A percentile compares a stretch with the other conserved stretches of the same genome.
phyloP scores from a whole-genome alignment of 2,797 vertebrate species.

The Novumbra hubbsi region DNA sequence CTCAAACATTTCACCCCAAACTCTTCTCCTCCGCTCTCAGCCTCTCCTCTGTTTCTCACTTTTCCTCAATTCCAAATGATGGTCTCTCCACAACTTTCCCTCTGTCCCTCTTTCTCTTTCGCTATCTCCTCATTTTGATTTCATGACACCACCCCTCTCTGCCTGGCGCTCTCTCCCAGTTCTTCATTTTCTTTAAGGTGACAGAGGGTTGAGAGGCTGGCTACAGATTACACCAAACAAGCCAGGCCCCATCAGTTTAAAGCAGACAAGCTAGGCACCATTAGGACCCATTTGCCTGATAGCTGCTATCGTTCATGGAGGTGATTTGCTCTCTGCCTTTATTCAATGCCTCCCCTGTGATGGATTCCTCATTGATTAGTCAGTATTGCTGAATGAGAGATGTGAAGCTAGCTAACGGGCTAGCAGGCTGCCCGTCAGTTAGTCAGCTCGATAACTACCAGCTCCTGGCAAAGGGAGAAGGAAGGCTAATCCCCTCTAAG shows the following conservation, averaged over 20 bases:
- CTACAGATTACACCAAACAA: conserved; percentile 55
- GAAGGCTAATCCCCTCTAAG: conserved; percentile 62
- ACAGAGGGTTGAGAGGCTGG: conserved; percentile 59
- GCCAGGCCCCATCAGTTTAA: too few species aligned
- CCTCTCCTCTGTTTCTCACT: neutral
- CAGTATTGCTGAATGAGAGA: conserved; percentile 34
- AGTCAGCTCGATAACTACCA: conserved; percentile 57
- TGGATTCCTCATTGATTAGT: conserved; percentile 58
- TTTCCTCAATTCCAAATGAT: neutral
- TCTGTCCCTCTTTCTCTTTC: neutral
- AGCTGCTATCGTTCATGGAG: conserved; percentile 59
- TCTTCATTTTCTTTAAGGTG: conserved; percentile 56
- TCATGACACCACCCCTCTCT: neutral
- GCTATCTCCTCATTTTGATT: neutral
- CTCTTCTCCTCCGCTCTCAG: neutral
- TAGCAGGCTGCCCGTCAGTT: conserved; percentile 48
- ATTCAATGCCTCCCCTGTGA: conserved; percentile 43
- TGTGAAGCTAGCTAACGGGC: conserved; percentile 9
- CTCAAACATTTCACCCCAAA: neutral
- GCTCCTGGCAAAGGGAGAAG: conserved; percentile 30
- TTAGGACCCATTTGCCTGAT: conserved; percentile 71
- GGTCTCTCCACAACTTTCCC: neutral
- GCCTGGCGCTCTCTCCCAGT: neutral
- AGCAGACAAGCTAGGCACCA: conserved; percentile 55
- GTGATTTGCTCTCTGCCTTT: conserved; percentile 56